Evolutionary conservation across 2,888 invertebrate genomes (phyloP).

Genomic region (Atethmia centrago): DNA sequence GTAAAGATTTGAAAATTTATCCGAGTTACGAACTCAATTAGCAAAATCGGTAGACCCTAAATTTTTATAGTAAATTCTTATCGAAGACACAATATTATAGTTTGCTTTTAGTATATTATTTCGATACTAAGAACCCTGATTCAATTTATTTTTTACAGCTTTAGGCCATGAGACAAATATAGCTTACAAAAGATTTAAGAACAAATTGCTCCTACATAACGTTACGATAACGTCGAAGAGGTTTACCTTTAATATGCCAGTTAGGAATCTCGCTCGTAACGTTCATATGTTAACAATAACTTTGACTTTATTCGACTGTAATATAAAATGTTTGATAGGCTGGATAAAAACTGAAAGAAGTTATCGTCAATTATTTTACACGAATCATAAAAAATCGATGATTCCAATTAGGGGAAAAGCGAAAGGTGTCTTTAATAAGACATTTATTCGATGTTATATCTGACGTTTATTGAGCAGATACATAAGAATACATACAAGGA

Average conservation of each 20-base stretch:
- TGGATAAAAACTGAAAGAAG: not conserved
- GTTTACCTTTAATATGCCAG: constrained; percentile 11
- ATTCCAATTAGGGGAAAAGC: constrained; percentile 11
- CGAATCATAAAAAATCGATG: constrained; percentile 7
- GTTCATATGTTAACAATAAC: not conserved
- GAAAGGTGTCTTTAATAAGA: constrained; percentile 19
- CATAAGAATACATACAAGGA: constrained; percentile 36
- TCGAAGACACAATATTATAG: not conserved
- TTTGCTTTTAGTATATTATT: not conserved
- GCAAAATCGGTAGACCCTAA: not conserved
- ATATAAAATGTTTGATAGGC: not conserved
- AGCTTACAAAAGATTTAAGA: constrained; percentile 21
- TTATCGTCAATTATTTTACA: constrained; percentile 20
- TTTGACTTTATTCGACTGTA: not conserved
- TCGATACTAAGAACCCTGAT: constrained; percentile 6
- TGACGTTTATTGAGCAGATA: constrained; percentile 50
- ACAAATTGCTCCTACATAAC: constrained; percentile 29
- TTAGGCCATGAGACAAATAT: not conserved
- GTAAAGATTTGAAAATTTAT: not conserved
- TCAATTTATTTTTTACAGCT: constrained; percentile 22
- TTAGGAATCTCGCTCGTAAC: not conserved
- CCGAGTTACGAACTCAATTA: constrained; percentile 11
- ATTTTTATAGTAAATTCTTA: not conserved
- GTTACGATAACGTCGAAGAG: constrained; percentile 7
- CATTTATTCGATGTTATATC: constrained; percentile 21